Evolutionary conservation across 2,113 vertebrate genomes (phyloP).

Genomic region (Neotragus moschatus): DNA sequence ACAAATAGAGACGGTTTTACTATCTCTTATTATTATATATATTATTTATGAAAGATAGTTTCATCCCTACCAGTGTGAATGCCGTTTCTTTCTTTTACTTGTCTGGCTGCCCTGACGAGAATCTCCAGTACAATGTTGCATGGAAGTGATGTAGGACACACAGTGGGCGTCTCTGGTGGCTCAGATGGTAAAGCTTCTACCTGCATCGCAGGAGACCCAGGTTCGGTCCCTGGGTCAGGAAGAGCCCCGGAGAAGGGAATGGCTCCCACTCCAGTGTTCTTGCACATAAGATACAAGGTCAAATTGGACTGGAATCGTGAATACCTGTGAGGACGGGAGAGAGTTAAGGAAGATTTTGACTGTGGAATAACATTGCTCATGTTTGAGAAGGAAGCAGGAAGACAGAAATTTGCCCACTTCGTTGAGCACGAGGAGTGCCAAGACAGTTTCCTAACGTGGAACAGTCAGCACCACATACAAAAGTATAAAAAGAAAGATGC

Average conservation of each 20-base stretch:
- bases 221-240: not conserved
- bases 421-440: not conserved
- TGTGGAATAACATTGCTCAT: not conserved
- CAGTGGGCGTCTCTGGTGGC: accelerated
- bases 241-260: not conserved
- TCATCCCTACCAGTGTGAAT: not conserved
- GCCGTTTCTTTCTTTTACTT: not conserved
- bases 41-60: not conserved
- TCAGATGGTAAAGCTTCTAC: accelerated
- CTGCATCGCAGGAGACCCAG: accelerated
- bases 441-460: not conserved
- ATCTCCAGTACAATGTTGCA: not conserved
- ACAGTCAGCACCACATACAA: not conserved
- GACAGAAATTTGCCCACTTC: not conserved
- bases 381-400: not conserved
- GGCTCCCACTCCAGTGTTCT: not conserved
- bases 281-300: not conserved
- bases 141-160: accelerated
- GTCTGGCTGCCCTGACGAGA: not conserved
- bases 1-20: not conserved
- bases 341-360: not conserved
- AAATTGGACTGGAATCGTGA: not conserved
- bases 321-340: not conserved
- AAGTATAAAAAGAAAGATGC: not conserved
- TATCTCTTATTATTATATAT: not conserved